phyloP scores from a whole-genome alignment of 2,797 vertebrate species.

The Brachyrhaphis roseni region DNA sequence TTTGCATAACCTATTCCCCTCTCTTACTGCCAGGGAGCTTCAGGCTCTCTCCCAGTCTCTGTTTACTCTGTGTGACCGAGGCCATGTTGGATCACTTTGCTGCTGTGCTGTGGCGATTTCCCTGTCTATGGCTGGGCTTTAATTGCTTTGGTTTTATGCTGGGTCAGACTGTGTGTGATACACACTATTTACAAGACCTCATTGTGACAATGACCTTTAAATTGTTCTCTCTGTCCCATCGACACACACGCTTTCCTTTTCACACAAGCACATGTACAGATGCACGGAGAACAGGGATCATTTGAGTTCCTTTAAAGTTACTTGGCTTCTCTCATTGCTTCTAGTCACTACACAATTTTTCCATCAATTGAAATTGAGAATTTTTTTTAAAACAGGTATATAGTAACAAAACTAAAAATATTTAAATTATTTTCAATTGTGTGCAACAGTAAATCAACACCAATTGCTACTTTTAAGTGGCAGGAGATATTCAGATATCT shows the following conservation, averaged over 20 bases:
- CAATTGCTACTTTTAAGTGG: neutral
- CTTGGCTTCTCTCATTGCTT: neutral
- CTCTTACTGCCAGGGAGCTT: constrained; percentile 58
- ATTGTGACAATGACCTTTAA: constrained; percentile 77
- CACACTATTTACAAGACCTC: constrained; percentile 63
- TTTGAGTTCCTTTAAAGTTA: neutral
- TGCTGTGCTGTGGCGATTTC: constrained; percentile 65
- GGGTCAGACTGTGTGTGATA: constrained; percentile 66
- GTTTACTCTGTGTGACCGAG: constrained; percentile 65
- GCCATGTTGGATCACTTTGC: constrained; percentile 69
- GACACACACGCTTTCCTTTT: neutral
- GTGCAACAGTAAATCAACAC: neutral
- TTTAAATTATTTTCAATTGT: neutral
- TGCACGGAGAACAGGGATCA: neutral
- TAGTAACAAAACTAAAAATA: neutral
- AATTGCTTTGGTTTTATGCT: constrained; percentile 78
- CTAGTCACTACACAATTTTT: neutral
- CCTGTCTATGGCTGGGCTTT: constrained; percentile 63
- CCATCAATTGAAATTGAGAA: neutral
- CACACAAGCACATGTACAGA: neutral
- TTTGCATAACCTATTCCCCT: constrained; percentile 77
- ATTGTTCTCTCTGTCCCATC: constrained; percentile 33
- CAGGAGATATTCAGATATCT: neutral
- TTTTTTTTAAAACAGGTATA: neutral
- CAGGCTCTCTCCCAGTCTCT: constrained; percentile 57